These are phyloP conservation scores for Sebastes dallii DNA, from an alignment of 2,797 vertebrate genomes.

Conservation along the genomic window DNA sequence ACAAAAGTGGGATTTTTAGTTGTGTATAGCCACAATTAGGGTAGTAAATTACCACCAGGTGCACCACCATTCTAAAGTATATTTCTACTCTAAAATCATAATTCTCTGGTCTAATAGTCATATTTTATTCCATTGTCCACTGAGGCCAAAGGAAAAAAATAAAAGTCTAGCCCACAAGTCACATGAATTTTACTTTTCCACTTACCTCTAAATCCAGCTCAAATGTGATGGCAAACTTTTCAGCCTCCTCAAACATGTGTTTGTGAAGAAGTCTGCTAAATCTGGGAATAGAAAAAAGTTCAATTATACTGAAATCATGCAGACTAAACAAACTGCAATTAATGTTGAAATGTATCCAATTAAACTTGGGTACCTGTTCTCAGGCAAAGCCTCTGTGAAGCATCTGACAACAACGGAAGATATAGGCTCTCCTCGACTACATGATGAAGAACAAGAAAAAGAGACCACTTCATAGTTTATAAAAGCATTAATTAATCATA, in stretches of 20 bases:
- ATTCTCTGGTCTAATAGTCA: not conserved
- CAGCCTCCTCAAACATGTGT: slow-evolving; percentile 94
- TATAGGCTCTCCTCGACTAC: slow-evolving; percentile 74
- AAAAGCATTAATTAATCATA: not conserved
- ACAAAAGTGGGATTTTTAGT: slow-evolving; percentile 3
- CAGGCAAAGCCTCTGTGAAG: slow-evolving; percentile 97
- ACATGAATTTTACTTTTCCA: not conserved
- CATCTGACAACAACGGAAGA: slow-evolving; percentile 88
- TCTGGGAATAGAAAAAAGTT: slow-evolving; percentile 66
- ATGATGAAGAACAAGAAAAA: not conserved
- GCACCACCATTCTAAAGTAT: not conserved
- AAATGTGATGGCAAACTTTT: slow-evolving; percentile 94
- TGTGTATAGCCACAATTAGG: not conserved
- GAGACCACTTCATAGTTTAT: not conserved
- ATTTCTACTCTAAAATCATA: not conserved
- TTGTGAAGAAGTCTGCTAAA: slow-evolving; percentile 95
- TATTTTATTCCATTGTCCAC: not conserved
- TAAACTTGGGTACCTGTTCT: slow-evolving; percentile 86
- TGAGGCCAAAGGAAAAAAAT: not conserved
- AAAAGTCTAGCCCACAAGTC: not conserved
- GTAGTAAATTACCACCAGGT: not conserved
- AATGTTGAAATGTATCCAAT: not conserved
- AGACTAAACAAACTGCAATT: not conserved
- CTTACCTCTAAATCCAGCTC: slow-evolving; percentile 93
- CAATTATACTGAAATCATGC: not conserved